Percentiles rank a stretch among this genome's conserved stretches.
These are phyloP conservation scores for Tinea semifulvella DNA, from an alignment of 2,888 invertebrate genomes.

Conservation along the genomic window DNA sequence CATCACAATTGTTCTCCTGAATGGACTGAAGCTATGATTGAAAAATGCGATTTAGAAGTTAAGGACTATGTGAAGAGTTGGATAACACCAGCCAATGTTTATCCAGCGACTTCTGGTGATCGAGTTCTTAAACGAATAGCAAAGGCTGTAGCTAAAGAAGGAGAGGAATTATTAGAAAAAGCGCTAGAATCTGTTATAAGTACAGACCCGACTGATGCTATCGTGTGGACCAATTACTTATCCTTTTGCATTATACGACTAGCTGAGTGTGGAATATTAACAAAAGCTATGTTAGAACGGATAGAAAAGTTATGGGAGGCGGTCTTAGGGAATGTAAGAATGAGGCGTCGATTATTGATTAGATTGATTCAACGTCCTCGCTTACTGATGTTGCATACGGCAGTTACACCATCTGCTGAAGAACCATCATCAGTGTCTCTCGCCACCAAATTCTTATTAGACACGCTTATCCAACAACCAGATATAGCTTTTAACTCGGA, in stretches of 20 bases:
- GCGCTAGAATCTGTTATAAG: constrained; percentile 25
- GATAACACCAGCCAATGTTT: constrained; percentile 37
- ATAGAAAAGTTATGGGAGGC: constrained; percentile 22
- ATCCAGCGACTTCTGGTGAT: constrained; percentile 38
- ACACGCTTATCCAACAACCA: constrained; percentile 34
- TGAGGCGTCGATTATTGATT: constrained; percentile 37
- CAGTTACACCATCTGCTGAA: not conserved
- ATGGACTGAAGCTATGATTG: constrained; percentile 53
- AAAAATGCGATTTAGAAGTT: constrained; percentile 52
- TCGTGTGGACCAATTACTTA: constrained; percentile 51
- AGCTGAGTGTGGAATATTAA: constrained; percentile 30
- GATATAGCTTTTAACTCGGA: constrained; percentile 40
- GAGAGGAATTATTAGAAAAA: constrained; percentile 33
- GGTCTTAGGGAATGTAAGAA: constrained; percentile 20
- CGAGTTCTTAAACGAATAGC: constrained; percentile 43
- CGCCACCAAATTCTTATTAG: constrained; percentile 42
- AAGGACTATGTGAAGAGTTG: constrained; percentile 62
- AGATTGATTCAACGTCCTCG: constrained; percentile 47
- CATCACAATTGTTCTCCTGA: constrained; percentile 67
- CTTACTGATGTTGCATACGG: constrained; percentile 20
- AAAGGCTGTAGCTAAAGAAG: constrained; percentile 42
- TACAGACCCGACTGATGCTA: constrained; percentile 41
- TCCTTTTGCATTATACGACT: constrained; percentile 45
- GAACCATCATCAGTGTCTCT: constrained; percentile 22
- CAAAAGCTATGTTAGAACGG: constrained; percentile 34